Evolutionary conservation across 2,797 vertebrate genomes (phyloP).

Genomic region (Galago senegalensis): DNA sequence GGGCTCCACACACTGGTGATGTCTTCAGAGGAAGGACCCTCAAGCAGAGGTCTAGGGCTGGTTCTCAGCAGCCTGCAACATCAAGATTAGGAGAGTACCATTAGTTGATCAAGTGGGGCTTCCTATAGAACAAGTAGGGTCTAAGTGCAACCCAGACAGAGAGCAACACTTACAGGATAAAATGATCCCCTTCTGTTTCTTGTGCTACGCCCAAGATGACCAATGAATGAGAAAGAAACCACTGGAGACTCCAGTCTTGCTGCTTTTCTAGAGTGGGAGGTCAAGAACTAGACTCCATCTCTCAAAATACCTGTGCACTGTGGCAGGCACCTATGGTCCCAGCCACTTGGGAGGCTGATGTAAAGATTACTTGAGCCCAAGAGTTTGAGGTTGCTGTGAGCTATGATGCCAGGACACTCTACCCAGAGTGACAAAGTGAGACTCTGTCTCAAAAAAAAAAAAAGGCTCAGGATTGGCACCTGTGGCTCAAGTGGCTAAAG

Average conservation of each 20-base stretch:
- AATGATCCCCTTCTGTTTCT: background rate
- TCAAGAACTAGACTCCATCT: too few species aligned
- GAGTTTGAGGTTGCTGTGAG: too few species aligned
- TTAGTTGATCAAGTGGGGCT: slow-evolving; percentile 36
- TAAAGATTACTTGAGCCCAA: too few species aligned
- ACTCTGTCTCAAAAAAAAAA: too few species aligned
- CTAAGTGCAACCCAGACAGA: background rate
- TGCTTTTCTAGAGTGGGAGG: background rate
- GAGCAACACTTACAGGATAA: background rate
- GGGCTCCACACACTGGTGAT: slow-evolving; percentile 91
- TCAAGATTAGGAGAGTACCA: slow-evolving; percentile 49
- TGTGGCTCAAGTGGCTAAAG: too few species aligned
- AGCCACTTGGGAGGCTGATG: too few species aligned
- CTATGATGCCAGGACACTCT: too few species aligned
- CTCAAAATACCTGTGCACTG: too few species aligned
- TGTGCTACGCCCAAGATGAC: background rate
- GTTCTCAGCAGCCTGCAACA: slow-evolving; percentile 78
- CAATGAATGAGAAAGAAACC: background rate
- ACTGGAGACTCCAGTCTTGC: background rate
- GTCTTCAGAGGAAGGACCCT: slow-evolving; percentile 84
- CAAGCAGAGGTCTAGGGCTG: background rate
- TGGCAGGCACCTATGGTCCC: too few species aligned
- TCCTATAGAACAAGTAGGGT: background rate
- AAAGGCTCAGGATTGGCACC: too few species aligned
- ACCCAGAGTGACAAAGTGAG: too few species aligned